Evolutionary conservation across 2,113 vertebrate genomes (phyloP), one percentile per base, ranked within the genome.

Genomic region (Gambusia affinis): DNA sequence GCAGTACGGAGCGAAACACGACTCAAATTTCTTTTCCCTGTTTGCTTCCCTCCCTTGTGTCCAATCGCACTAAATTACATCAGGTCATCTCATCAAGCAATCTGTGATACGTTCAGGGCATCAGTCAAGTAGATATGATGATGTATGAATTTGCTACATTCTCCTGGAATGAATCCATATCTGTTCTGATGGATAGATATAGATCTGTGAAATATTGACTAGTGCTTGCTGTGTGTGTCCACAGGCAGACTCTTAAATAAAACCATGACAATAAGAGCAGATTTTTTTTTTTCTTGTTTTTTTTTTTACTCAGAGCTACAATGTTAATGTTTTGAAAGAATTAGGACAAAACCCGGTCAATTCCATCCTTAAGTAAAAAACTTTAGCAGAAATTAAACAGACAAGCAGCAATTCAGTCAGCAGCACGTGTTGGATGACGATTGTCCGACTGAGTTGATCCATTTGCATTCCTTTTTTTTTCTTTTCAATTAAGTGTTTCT

Each of bases 131-230:
- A 71, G 11, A 84, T 42, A 35, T 5, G 24, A 57, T 57, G 24
- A 57, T 30, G 27, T 29, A 67, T 54, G 72, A 66, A 70, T n/a
- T 66, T 71, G 57, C 27, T 35, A 24, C 60, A 67, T 51, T 75
- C 39, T 1, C 33, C 2, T 63, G 61, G 54, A 39, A 64, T 15
- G 44, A 72, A 73, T 60, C 76, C 44, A 68, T 76, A 37, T 35
- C 42, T 57, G 60, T 63, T 54, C 19, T n/a, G 1, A 75, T 80
- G 70, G 78, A 83, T 4, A 8, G 64, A 71, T 76, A 88, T 83
- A 12, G 44, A 92, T 92, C 85, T 71, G n/a, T 63, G 33, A 67
- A 70, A 35, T 67, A 85, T 75, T 81, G 83, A 89, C 84, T 76
- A 63, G 29, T 15, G 62, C 67, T 70, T 3, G 67, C 73, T 51